Evolutionary conservation across 1,140 invertebrate genomes (phyloP).

Genomic region (Conopomorpha cramerella): DNA sequence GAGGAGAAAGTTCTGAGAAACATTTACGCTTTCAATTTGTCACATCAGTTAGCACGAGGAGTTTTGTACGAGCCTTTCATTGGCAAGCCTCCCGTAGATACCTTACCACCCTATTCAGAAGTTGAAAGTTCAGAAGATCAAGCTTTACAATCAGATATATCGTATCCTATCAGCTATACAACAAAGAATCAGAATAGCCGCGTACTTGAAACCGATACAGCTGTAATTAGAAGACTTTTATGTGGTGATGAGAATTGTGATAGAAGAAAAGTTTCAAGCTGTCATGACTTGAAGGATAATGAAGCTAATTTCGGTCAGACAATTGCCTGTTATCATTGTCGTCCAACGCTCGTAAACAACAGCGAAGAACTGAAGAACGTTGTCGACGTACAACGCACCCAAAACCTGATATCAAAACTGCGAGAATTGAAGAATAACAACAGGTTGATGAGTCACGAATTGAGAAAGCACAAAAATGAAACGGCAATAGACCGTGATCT

Average conservation of each 20-base stretch:
- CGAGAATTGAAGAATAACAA: no score
- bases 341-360: no score
- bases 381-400: no score
- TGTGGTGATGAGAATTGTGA: neutral
- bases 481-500: no score
- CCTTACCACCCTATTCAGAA: conserved; percentile 14
- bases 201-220: neutral
- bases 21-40: conserved; percentile 34
- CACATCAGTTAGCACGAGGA: conserved; percentile 34
- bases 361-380: no score
- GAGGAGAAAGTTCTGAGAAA: conserved; percentile 31
- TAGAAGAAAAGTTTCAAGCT: conserved; percentile 5
- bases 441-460: no score
- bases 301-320: no score
- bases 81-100: conserved; percentile 11
- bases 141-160: conserved; percentile 19
- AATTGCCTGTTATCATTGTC: no score
- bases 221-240: neutral
- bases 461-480: no score
- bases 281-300: conserved; percentile 1
- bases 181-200: neutral
- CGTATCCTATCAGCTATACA: no score
- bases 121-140: conserved; percentile 18
- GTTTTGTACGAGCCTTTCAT: conserved; percentile 29
- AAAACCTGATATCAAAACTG: no score